phyloP scores from a whole-genome alignment of 2,113 vertebrate genomes.

The Alouatta palliata region DNA sequence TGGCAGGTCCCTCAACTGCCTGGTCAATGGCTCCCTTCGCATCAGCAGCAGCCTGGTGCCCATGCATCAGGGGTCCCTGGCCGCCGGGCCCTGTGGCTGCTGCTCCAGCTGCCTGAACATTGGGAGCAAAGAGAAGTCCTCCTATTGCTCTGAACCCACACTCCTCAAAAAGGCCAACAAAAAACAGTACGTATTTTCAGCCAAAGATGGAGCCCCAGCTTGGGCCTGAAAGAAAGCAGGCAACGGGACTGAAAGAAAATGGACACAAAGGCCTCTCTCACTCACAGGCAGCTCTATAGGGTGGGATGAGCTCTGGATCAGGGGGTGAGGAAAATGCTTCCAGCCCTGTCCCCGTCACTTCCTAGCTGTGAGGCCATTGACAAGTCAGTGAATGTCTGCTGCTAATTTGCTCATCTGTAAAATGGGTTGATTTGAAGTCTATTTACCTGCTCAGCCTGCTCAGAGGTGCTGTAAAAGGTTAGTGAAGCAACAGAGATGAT shows the following conservation, averaged over 20 bases:
- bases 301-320: neutral
- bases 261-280: neutral
- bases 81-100: constrained; percentile 79
- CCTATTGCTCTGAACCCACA: constrained; percentile 80
- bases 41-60: constrained; percentile 64
- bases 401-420: neutral
- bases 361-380: neutral
- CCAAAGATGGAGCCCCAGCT: neutral
- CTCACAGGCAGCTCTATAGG: fast-evolving
- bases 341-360: neutral
- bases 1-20: constrained; percentile 62
- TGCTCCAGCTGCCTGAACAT: constrained; percentile 77
- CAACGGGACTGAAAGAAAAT: no score
- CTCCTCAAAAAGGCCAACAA: constrained; percentile 81
- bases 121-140: constrained; percentile 77
- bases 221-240: neutral
- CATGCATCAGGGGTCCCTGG: constrained; percentile 68
- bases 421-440: neutral
- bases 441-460: neutral
- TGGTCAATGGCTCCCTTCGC: neutral
- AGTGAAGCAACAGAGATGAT: neutral
- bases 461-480: neutral
- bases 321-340: neutral
- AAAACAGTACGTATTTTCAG: constrained; percentile 83
- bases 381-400: neutral